A percentile compares a stretch with the other conserved stretches of the same genome.
Conservation (phyloP, 2,113 vertebrate genomes). For the Lophura nycthemera region DNA sequence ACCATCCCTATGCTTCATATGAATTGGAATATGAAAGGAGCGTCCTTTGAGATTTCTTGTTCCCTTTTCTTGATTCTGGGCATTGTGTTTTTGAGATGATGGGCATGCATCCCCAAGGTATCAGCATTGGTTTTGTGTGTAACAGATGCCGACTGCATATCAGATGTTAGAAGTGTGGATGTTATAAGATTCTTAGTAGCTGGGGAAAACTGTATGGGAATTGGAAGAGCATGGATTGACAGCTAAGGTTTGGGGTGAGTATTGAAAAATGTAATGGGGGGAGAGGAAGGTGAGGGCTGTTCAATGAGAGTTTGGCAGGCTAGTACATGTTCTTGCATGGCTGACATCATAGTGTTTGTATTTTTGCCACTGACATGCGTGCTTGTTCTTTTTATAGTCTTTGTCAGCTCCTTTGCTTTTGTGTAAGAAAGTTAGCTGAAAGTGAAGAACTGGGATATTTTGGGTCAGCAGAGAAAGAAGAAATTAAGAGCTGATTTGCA, state of each 20-base stretch:
- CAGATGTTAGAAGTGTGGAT: neutral
- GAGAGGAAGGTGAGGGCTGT: neutral
- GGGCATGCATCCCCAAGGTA: neutral
- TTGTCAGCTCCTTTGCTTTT: slow-evolving; percentile 16
- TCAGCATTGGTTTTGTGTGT: neutral
- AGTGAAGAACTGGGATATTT: neutral
- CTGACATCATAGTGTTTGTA: neutral
- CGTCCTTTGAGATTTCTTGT: neutral
- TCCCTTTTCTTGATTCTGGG: neutral
- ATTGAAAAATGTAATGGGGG: neutral
- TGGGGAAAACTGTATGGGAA: neutral
- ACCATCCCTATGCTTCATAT: neutral
- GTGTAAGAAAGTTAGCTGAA: slow-evolving; percentile 12
- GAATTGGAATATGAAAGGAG: neutral
- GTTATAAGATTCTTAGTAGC: neutral
- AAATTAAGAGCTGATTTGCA: neutral
- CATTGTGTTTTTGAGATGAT: neutral
- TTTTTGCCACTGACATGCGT: neutral
- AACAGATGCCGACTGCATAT: neutral
- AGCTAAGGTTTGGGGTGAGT: rapidly evolving
- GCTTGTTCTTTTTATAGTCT: slow-evolving; percentile 3
- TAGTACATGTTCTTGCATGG: neutral
- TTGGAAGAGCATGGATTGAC: neutral
- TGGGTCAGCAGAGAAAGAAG: neutral
- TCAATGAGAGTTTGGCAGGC: neutral